Evolutionary conservation across 2,888 invertebrate genomes (phyloP), one percentile per base, ranked within the genome.

Genomic region (Dolichopus griseipennis): DNA sequence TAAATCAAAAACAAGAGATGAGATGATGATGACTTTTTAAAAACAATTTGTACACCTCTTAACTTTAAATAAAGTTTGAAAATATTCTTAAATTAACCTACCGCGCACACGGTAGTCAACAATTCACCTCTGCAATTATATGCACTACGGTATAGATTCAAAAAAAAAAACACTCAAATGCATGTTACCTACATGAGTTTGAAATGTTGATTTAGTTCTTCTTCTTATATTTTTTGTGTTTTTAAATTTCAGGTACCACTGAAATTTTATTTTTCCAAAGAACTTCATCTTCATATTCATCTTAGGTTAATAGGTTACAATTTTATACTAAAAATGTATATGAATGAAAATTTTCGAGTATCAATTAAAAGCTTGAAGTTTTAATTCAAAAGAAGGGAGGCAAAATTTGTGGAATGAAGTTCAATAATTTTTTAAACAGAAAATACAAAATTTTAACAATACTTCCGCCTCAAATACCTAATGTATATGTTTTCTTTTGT

Each of bases 31-130:
- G 52, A 52, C 52, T 52, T 52, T 52, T 18, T 27, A 27, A 27
- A 27, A 52, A 52, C 52, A 52, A 52, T 12, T 52, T 52, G n/a
- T 27, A 27, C 27, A 27, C 27, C 52, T 52, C 18, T 52, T 52
- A 52, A 52, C 8, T 27, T 27, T 27, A 27, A 27, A 12, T n/a
- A 52, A 18, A 52, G 52, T 52, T 27, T 27, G 5, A 27, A 27
- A 27, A 27, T n/a, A n/a, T 37, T 52, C 18, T 52, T 6, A 52
- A 52, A 52, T n/a, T 52, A 18, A 52, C 52, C 52, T 52, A 52
- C 52, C 52, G 52, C 52, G 52, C 52, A 52, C 52, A 52, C 27
- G 27, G 52, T 52, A 52, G 52, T 52, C 52, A 52, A 52, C 18
- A 52, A 15, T 52, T 52, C 52, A 43, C 6, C 18, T 52, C 15